These are phyloP conservation scores for Eulimnadia texana DNA, from an alignment of 1,140 invertebrate genomes.

Conservation along the genomic window DNA sequence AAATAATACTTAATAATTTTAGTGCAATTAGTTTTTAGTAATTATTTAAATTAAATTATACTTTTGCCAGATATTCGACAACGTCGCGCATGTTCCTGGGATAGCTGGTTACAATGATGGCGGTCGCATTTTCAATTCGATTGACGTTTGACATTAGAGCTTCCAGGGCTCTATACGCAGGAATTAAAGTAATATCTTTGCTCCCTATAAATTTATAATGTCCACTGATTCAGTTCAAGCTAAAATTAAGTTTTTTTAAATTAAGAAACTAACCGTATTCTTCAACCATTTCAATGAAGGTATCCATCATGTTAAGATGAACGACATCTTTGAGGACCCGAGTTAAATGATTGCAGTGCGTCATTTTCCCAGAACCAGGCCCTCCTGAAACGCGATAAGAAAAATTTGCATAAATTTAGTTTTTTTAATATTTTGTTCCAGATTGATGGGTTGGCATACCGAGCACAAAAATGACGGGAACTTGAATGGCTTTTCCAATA, in stretches of 20 bases:
- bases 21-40: no score
- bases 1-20: no score
- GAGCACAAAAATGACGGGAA: no score
- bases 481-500: no score
- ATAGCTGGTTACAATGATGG: constrained; percentile 89
- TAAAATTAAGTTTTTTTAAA: not conserved
- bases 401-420: no score
- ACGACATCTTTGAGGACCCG: constrained; percentile 65
- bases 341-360: constrained; percentile 74
- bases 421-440: no score
- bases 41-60: no score
- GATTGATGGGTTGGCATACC: no score
- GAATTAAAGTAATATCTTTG: constrained; percentile 65
- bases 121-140: constrained; percentile 72
- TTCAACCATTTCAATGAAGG: constrained; percentile 69
- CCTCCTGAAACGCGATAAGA: constrained; percentile 42
- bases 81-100: constrained; percentile 81
- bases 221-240: constrained; percentile 7
- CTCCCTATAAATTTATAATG: constrained; percentile 41
- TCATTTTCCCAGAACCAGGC: constrained; percentile 81
- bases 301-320: constrained; percentile 81
- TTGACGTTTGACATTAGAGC: constrained; percentile 87
- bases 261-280: constrained; percentile 56
- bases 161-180: constrained; percentile 70
- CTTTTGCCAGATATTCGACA: constrained; percentile 78